Percentiles rank a stretch among this genome's conserved stretches.
These are phyloP conservation scores for Lydus trimaculatus DNA, from an alignment of 2,888 invertebrate genomes.

Conservation along the genomic window DNA sequence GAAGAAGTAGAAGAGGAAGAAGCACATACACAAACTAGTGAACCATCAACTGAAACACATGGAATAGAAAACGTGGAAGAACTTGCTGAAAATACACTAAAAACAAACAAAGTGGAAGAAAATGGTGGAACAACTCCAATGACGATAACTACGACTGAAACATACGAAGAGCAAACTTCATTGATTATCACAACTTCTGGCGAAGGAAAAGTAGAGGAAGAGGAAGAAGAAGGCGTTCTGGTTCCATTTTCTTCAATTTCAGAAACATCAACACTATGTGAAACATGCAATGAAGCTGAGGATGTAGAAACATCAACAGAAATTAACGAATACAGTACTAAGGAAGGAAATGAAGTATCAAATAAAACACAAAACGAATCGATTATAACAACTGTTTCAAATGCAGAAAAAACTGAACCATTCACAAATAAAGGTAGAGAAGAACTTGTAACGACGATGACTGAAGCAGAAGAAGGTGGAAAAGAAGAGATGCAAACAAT, in stretches of 20 bases:
- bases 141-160: not conserved
- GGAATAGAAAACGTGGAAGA: no score
- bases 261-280: not conserved
- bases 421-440: not conserved
- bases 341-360: not conserved
- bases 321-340: not conserved
- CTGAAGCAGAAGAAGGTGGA: no score
- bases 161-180: not conserved
- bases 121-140: no score
- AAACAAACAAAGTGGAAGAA: no score
- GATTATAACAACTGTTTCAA: not conserved
- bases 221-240: not conserved
- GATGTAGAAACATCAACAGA: not conserved
- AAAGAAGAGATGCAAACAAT: not conserved
- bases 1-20: no score
- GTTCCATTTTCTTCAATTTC: not conserved
- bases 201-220: not conserved
- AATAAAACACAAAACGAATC: not conserved
- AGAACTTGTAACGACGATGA: not conserved
- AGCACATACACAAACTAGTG: no score
- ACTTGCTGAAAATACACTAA: no score
- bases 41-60: no score
- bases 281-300: not conserved
- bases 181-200: not conserved
- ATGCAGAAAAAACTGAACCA: not conserved